Conservation (phyloP, 2,113 vertebrate genomes). For the Mobula birostris region DNA sequence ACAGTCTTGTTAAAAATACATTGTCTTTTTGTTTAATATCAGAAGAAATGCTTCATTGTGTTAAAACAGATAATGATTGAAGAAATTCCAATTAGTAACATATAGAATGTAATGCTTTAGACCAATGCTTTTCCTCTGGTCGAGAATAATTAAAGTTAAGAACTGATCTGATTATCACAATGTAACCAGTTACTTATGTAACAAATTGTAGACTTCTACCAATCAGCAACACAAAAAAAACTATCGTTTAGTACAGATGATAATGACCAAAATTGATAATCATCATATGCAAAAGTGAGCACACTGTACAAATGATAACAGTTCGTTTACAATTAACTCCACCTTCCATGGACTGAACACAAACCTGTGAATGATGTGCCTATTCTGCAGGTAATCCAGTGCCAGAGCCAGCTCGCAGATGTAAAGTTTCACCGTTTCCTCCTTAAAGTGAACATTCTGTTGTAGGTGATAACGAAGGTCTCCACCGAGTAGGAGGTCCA, state of each 20-base stretch:
- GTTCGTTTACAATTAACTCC: not conserved
- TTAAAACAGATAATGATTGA: not conserved
- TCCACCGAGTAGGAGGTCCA: constrained; percentile 87
- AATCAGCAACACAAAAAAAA: not conserved
- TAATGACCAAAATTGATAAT: not conserved
- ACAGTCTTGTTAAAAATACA: not conserved
- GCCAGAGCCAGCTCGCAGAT: constrained; percentile 84
- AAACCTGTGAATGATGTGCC: constrained; percentile 89
- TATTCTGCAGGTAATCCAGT: constrained; percentile 80
- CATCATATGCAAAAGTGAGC: not conserved
- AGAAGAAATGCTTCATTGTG: not conserved
- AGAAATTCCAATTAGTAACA: not conserved
- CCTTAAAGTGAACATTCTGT: constrained; percentile 85
- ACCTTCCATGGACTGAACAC: constrained; percentile 41
- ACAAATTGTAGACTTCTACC: too few relatives aligned
- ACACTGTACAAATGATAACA: not conserved
- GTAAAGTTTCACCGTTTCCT: constrained; percentile 83
- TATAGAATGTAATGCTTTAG: not conserved
- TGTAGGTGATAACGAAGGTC: constrained; percentile 94
- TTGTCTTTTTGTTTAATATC: not conserved
- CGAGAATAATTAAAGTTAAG: not conserved
- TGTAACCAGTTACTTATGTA: too few relatives aligned
- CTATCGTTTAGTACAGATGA: not conserved
- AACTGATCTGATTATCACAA: not conserved
- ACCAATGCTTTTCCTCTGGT: not conserved